Evolutionary conservation across 2,888 invertebrate genomes (phyloP).

Genomic region (Amphimallon solstitiale): DNA sequence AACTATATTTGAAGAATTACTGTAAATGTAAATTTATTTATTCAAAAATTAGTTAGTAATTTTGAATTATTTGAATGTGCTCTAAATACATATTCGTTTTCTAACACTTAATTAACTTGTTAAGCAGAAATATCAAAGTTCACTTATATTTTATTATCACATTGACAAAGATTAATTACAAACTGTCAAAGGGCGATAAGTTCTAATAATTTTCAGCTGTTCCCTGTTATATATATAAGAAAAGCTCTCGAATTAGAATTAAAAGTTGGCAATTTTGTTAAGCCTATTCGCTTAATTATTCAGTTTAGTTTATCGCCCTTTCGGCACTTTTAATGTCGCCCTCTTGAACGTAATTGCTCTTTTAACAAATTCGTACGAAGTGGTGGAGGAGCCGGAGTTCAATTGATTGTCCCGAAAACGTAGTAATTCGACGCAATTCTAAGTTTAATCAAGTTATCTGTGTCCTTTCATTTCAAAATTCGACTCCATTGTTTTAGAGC

Average conservation of each 20-base stretch:
- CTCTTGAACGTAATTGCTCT: slow-evolving; percentile 32
- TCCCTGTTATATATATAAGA: neutral
- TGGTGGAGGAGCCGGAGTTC: slow-evolving; percentile 5
- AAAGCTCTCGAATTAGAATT: slow-evolving; percentile 24
- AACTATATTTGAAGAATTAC: too few species aligned
- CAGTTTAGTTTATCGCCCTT: slow-evolving; percentile 32
- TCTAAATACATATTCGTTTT: too few species aligned
- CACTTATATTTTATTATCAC: neutral
- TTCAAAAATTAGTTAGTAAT: too few species aligned
- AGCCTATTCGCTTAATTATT: slow-evolving; percentile 30
- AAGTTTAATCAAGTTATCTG: slow-evolving; percentile 47
- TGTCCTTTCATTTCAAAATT: slow-evolving; percentile 49
- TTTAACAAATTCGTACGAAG: slow-evolving; percentile 33
- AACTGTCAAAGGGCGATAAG: slow-evolving; percentile 23
- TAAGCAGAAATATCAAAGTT: neutral
- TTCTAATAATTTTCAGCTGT: slow-evolving; percentile 20
- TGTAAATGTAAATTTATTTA: too few species aligned
- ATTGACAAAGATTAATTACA: slow-evolving; percentile 24
- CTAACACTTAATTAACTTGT: too few species aligned
- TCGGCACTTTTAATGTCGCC: slow-evolving; percentile 20
- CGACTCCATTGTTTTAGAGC: slow-evolving; percentile 44
- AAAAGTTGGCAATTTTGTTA: slow-evolving; percentile 31
- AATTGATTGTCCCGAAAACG: slow-evolving; percentile 36
- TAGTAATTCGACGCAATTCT: slow-evolving; percentile 42
- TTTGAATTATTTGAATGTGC: too few species aligned